Evolutionary conservation across 1,140 invertebrate genomes (phyloP).

Genomic region (Drosophila azteca): DNA sequence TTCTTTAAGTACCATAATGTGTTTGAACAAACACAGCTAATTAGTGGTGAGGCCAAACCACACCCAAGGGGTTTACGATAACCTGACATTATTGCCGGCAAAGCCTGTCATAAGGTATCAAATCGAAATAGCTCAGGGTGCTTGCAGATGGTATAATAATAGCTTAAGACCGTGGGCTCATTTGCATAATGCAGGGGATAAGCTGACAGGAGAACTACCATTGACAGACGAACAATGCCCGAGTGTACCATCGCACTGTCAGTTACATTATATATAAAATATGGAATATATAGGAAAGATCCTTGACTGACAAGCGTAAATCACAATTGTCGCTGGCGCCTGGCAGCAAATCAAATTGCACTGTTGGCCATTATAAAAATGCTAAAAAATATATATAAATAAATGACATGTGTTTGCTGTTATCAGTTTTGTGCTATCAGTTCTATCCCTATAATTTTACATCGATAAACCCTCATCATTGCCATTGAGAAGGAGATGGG

Average conservation of each 20-base stretch:
- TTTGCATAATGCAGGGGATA: slow-evolving; percentile 35
- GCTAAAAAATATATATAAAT: slow-evolving; percentile 46
- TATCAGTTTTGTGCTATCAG: slow-evolving; percentile 13
- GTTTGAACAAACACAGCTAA: too few relatives aligned
- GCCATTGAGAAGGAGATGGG: too few relatives aligned
- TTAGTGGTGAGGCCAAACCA: too few relatives aligned
- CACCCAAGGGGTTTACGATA: too few relatives aligned
- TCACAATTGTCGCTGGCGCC: slow-evolving; percentile 58
- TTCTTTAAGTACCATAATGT: too few relatives aligned
- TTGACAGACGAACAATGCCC: slow-evolving; percentile 17
- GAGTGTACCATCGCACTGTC: not conserved
- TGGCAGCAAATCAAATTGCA: too few relatives aligned
- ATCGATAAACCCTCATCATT: too few relatives aligned
- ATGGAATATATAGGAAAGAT: slow-evolving; percentile 46
- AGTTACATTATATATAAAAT: too few relatives aligned
- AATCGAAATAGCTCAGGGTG: too few relatives aligned
- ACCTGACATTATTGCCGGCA: too few relatives aligned
- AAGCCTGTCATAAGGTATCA: too few relatives aligned
- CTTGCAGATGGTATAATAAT: slow-evolving; percentile 10
- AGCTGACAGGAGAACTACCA: not conserved
- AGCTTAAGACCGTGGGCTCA: slow-evolving; percentile 1
- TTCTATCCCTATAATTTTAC: slow-evolving; percentile 10
- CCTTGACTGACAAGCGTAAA: slow-evolving; percentile 53
- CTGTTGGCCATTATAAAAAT: not conserved
- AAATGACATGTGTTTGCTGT: slow-evolving; percentile 55